Percentiles rank a stretch among this genome's conserved stretches.
Conservation (phyloP, 2,888 invertebrate genomes). For the Noctuana brunneofusca region DNA sequence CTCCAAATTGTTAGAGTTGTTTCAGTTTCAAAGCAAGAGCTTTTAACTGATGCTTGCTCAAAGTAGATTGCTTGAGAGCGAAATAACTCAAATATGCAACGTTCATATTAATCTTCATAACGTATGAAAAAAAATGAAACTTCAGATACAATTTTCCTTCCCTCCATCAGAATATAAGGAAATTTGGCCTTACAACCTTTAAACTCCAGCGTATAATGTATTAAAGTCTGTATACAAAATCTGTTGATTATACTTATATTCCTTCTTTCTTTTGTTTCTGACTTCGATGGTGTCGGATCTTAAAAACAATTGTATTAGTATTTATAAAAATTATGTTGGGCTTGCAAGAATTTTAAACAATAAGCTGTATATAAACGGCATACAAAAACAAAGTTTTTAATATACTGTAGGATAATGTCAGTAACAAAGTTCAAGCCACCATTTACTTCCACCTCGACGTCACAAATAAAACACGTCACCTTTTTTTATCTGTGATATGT, state of each 20-base stretch:
- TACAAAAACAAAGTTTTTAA: background rate
- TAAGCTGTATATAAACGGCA: background rate
- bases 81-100: background rate
- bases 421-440: constrained; percentile 13
- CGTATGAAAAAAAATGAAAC: background rate
- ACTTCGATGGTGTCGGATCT: no score
- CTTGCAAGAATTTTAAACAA: background rate
- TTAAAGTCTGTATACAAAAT: no score
- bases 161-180: background rate
- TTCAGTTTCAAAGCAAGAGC: constrained; percentile 4
- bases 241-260: no score
- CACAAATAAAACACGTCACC: constrained; percentile 15
- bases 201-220: background rate
- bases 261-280: no score
- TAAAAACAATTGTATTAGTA: no score
- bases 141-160: background rate
- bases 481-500: constrained; percentile 27
- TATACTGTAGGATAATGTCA: background rate
- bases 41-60: background rate
- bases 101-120: constrained; percentile 1
- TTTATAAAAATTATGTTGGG: no score
- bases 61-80: constrained; percentile 1
- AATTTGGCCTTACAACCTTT: background rate
- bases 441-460: constrained; percentile 6
- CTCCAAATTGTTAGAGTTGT: constrained; percentile 10